Evolutionary conservation across 2,888 invertebrate species (phyloP), one percentile per base, ranked within the genome.

Genomic region (Macaria liturata): DNA sequence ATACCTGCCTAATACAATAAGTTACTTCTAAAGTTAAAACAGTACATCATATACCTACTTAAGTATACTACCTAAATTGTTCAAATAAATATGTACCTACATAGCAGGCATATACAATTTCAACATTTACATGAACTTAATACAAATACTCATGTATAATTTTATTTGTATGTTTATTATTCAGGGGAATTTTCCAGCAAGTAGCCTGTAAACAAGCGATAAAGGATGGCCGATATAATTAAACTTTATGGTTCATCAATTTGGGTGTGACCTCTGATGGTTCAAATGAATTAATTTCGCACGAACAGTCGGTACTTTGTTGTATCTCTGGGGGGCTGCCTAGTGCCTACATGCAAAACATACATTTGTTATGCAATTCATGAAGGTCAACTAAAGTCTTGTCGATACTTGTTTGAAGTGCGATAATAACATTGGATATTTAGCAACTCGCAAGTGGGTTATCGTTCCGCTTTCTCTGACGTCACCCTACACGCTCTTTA

Each of bases 401-500:
- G 59, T 60, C 49, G 7, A 46, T 55, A 52, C 54, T 34, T 59
- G 59, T 55, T 43, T 20, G 50, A 50, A 40, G 31, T 43, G 34
- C 9, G 0, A 45, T 46, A 39, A 8, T 50, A 42, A 45, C 40
- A 42, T 4, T 20, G 44, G 44, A 4, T 5, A n/a, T 47, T 47
- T 43, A 20, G 40, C 40, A 49, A 52, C 9, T 53, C 49, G 42
- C 49, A 49, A 46, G 53, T 54, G 37, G 49, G 58, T 49, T 46
- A 58, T n/a, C 46, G 34, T 37, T 49, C 44, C 46, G 39, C 43
- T 46, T 37, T 44, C 53, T 46, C 34, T 7, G 7, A 51, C 53
- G 58, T 56, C 58, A 56, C 69, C 67, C 80, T 78, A 79, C 78
- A 79, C 83, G 79, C 80, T 81, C 81, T 82, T 85, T 78, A 59